Conservation (phyloP, 2,797 vertebrate species). For the Lutjanus argentimaculatus region DNA sequence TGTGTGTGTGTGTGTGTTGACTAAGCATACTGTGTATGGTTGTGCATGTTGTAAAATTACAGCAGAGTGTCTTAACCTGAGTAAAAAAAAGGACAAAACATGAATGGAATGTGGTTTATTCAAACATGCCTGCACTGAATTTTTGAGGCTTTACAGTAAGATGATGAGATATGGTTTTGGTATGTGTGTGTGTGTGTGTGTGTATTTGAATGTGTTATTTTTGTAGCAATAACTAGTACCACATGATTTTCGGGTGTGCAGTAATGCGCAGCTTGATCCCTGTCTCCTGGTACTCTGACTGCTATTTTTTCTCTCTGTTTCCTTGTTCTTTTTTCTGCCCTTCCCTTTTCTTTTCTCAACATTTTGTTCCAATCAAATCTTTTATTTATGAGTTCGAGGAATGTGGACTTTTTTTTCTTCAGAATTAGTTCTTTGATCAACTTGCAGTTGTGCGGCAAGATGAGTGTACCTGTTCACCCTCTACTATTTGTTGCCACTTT, state of each 20-base stretch:
- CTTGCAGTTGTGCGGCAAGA: conserved; percentile 9
- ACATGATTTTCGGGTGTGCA: conserved; percentile 65
- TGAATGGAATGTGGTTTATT: conserved; percentile 58
- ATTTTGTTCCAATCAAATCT: conserved; percentile 48
- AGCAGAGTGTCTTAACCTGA: conserved; percentile 17
- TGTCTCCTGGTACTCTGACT: conserved; percentile 49
- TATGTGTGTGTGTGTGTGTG: background rate
- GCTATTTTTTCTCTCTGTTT: conserved; percentile 41
- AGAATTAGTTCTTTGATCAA: conserved; percentile 49
- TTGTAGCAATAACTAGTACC: conserved; percentile 69
- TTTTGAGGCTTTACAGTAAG: conserved; percentile 35
- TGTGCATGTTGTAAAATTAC: conserved; percentile 23
- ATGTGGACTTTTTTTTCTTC: conserved; percentile 1
- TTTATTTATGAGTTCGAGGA: conserved; percentile 47
- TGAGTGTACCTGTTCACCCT: conserved; percentile 4
- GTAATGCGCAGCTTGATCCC: conserved; percentile 52
- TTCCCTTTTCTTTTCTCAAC: conserved; percentile 24
- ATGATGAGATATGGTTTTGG: conserved; percentile 48
- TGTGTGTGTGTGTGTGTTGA: conserved; percentile 27
- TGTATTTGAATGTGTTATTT: conserved; percentile 66
- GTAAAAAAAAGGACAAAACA: conserved; percentile 14
- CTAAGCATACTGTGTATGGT: conserved; percentile 14
- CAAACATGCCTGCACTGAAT: conserved; percentile 34
- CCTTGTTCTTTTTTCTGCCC: conserved; percentile 25
- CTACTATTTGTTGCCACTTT: background rate